These are phyloP conservation scores for Drosophila nigricruria DNA, from an alignment of 2,888 invertebrate species.

Conservation along the genomic window DNA sequence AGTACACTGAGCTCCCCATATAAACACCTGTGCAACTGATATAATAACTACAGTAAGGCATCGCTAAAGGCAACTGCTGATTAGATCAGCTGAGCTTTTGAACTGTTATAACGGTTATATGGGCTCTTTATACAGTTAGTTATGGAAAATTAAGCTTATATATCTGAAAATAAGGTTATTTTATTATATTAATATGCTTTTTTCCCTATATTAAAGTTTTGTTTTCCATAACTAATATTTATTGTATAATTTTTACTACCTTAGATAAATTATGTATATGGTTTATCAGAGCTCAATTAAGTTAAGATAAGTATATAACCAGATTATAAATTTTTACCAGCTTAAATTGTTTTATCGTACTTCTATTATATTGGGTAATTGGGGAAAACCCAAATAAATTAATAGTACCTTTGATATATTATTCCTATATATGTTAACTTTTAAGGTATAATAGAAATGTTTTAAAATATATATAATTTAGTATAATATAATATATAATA, in stretches of 20 bases:
- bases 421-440: neutral
- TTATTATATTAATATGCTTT: too few species aligned
- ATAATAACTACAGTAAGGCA: constrained; percentile 44
- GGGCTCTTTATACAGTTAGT: neutral
- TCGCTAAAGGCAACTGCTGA: neutral
- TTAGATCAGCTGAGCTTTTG: neutral
- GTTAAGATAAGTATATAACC: constrained; percentile 2
- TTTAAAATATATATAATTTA: neutral
- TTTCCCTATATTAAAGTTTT: too few species aligned
- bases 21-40: constrained; percentile 56
- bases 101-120: constrained; percentile 1
- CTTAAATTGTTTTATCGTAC: neutral
- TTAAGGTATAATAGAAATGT: neutral
- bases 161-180: too few species aligned
- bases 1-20: constrained; percentile 5
- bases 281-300: neutral
- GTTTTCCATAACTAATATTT: too few species aligned
- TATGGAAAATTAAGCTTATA: too few species aligned
- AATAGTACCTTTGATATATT: neutral
- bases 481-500: too few species aligned
- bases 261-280: neutral
- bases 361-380: neutral
- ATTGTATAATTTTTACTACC: neutral
- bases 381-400: neutral
- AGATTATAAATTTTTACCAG: neutral